Evolutionary conservation across 2,113 vertebrate species (phyloP).

Genomic region (Amblyopsis rosae): DNA sequence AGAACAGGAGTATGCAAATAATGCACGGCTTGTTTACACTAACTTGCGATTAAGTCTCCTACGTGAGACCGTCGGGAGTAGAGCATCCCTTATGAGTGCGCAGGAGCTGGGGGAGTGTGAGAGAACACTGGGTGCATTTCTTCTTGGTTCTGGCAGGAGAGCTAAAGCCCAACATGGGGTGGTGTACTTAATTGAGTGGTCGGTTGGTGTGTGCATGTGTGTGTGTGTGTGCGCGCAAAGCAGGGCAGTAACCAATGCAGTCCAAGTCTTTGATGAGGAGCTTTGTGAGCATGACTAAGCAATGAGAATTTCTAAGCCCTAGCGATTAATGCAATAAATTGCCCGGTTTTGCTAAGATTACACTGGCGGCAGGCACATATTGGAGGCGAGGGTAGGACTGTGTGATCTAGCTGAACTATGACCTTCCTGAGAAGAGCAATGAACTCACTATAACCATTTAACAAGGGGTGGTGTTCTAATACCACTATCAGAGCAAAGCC

Average conservation of each 20-base stretch:
- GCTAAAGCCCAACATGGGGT: constrained; percentile 60
- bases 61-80: constrained; percentile 7
- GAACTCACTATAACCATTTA: too few species aligned
- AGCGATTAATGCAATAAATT: constrained; percentile 82
- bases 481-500: background rate
- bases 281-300: constrained; percentile 77
- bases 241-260: constrained; percentile 55
- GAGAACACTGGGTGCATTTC: constrained; percentile 49
- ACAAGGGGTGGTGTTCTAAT: background rate
- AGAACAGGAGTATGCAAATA: background rate
- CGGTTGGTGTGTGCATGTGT: constrained; percentile 23
- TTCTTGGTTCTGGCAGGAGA: constrained; percentile 54
- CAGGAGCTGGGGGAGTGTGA: constrained; percentile 13
- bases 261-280: constrained; percentile 68
- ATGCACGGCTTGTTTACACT: constrained; percentile 1
- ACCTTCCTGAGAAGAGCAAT: background rate
- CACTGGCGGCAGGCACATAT: background rate
- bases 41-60: background rate
- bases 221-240: constrained; percentile 26
- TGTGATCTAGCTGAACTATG: constrained; percentile 3
- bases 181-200: constrained; percentile 35
- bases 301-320: constrained; percentile 75
- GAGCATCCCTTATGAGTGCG: constrained; percentile 3
- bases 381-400: constrained; percentile 19
- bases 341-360: constrained; percentile 58